Percentiles rank a stretch among this genome's conserved stretches.
Conservation (phyloP, 2,888 invertebrate species). For the Arrhopalites spinosus region DNA sequence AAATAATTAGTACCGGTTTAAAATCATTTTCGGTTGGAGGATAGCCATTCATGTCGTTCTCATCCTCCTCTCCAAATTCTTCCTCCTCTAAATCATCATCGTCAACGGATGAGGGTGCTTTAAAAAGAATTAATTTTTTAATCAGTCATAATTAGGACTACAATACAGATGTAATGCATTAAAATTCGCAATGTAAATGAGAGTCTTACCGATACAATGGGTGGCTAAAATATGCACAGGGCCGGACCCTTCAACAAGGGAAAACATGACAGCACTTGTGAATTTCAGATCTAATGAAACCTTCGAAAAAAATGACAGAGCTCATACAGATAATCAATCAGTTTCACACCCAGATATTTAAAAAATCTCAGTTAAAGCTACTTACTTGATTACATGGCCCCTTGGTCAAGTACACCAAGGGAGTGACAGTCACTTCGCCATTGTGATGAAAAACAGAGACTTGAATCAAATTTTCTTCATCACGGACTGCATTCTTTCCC, state of each 20-base stretch:
- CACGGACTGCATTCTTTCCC: neutral
- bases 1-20: neutral
- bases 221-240: constrained; percentile 2
- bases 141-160: too few species aligned
- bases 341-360: too few species aligned
- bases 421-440: neutral
- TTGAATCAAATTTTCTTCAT: neutral
- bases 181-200: too few species aligned
- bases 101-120: too few species aligned
- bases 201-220: neutral
- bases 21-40: neutral
- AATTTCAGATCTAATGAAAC: neutral
- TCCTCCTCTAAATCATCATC: neutral
- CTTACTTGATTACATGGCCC: neutral
- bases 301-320: too few species aligned
- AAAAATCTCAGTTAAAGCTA: too few species aligned
- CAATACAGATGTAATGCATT: too few species aligned
- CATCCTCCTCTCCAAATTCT: neutral
- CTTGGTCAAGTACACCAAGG: neutral
- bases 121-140: too few species aligned
- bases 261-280: neutral
- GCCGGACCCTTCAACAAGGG: neutral
- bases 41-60: neutral
- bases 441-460: neutral
- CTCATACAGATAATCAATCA: too few species aligned